Evolutionary conservation across 2,113 vertebrate species (phyloP), one percentile per base, ranked within the genome.

Genomic region (Brachyhypopomus gauderio): DNA sequence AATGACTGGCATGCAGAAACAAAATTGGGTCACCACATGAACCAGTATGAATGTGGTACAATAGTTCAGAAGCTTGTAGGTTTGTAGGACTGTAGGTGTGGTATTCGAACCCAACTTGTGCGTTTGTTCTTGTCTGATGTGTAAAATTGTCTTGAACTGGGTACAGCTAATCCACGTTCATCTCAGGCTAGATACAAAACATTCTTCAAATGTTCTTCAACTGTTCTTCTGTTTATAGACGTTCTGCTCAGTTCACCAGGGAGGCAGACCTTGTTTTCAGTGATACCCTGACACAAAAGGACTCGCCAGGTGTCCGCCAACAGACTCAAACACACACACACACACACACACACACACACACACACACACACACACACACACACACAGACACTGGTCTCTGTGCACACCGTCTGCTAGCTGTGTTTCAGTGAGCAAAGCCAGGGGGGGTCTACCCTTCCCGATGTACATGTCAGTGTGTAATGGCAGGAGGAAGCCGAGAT

Each of bases 401-500:
- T 14, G 45, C 45, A 14, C 45, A 52, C 45, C 45, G 12, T 52
- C n/a, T 62, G 58, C 2, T 62, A 41, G 6, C n/a, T 36, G n/a
- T 17, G 52, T 66, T 66, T 45, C 38, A 66, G 55, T 59, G n/a
- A 56, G 64, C 77, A 70, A 11, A 71, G 52, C 14, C 30, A 19
- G 30, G 58, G 4, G 38, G 59, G 8, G 5, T 48, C 27, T 62
- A 75, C 34, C 36, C n/a, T 59, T 60, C 60, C 17, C 41, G 38
- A 19, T 75, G 30, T 75, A 23, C 41, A 75, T 62, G 34, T 64
- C 55, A 55, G 3, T 3, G 20, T 52, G 27, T 22, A 2, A 56
- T 82, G 66, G 38, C 81, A 72, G n/a, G 4, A 41, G 23, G 22
- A n/a, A 56, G 71, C 62, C 70, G 22, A 69, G 56, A 66, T 30